phyloP scores from a whole-genome alignment of 30 jellyfish, hydroid and myxozoan genomes.

The Phacellophora camtschatica region DNA sequence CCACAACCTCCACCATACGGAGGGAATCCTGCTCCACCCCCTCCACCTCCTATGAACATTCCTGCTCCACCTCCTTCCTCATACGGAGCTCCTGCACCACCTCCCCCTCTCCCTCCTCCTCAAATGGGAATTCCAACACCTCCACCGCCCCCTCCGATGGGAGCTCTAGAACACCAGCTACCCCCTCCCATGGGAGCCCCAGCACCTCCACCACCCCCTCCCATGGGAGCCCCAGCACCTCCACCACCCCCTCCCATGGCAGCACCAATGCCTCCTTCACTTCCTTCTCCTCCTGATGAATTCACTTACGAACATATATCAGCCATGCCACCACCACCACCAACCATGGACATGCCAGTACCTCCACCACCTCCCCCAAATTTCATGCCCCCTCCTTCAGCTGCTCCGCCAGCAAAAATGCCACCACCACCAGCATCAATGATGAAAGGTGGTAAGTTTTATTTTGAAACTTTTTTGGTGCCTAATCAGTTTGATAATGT shows the following conservation, averaged over 20 bases:
- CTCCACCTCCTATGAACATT: not conserved
- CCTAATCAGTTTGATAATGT: too few species aligned
- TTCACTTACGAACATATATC: too few species aligned
- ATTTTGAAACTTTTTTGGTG: slow-evolving; percentile 20
- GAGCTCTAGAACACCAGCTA: not conserved
- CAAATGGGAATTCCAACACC: slow-evolving; percentile 45
- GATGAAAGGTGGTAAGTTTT: slow-evolving; percentile 19
- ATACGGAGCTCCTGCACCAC: not conserved
- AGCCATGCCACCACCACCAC: slow-evolving; percentile 64
- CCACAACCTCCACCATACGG: slow-evolving; percentile 55
- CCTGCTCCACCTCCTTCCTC: slow-evolving; percentile 60
- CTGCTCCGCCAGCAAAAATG: slow-evolving; percentile 9
- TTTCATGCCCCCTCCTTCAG: slow-evolving; percentile 10
- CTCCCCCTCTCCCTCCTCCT: slow-evolving; percentile 71
- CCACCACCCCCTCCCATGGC: slow-evolving; percentile 29
- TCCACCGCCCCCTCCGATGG: slow-evolving; percentile 39
- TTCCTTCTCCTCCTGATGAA: slow-evolving; percentile 32
- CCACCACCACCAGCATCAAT: slow-evolving; percentile 84
- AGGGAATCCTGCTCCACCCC: not conserved
- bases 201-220: slow-evolving; percentile 54
- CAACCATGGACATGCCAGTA: slow-evolving; percentile 27
- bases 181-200: slow-evolving; percentile 17
- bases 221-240: slow-evolving; percentile 33
- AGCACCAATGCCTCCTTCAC: slow-evolving; percentile 8
- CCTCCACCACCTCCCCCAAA: slow-evolving; percentile 71